Evolutionary conservation across 2,113 vertebrate genomes (phyloP), one percentile per base, ranked within the genome.

Genomic region (Notothenia coriiceps): DNA sequence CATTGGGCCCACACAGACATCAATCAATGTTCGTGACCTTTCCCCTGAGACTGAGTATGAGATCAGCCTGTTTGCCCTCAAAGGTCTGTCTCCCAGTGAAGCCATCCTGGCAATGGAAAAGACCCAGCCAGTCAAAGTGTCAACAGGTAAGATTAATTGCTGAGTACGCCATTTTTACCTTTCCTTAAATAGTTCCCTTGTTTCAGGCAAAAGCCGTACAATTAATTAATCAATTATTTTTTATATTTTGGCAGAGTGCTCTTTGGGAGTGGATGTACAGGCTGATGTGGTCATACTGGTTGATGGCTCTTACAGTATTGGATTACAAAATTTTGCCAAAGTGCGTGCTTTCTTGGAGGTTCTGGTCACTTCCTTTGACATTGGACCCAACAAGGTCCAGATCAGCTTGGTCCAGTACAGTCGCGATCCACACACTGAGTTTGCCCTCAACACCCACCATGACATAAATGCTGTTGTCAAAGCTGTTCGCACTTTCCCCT

Each of bases 391-490:
- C 68, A 98, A 97, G 84, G 96, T 99, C 54, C 98, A 98, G 93
- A 95, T 99, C 82, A 98, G 98, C 85, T 97, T 99, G 94, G 98
- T 99, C 69, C 98, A 99, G 83, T 99, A 99, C 87, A 99, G 98
- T 93, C 96, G 98, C 51, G 97, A 99, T 86, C 97, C 98, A 49
- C 93, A 97, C 89, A 99, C 97, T 4, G 98, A 99, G 89, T 99
- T 99, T 90, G 94, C 96, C 56, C 95, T 99, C 91, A 98, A 97
- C 92, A 97, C 94, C 89, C 97, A 96, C 93, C 96, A 96, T 79
- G 96, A 94, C 91, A 96, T 96, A 54, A 96, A 91, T 73, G 94
- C 97, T 29, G 96, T 98, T 85, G 96, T 99, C 74, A 96, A 95
- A 74, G 98, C 98, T 18, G 96, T 99, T 78, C 96, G 97, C 86